Evolutionary conservation across 2,113 vertebrate genomes (phyloP).

Genomic region (Lasiurus borealis): DNA sequence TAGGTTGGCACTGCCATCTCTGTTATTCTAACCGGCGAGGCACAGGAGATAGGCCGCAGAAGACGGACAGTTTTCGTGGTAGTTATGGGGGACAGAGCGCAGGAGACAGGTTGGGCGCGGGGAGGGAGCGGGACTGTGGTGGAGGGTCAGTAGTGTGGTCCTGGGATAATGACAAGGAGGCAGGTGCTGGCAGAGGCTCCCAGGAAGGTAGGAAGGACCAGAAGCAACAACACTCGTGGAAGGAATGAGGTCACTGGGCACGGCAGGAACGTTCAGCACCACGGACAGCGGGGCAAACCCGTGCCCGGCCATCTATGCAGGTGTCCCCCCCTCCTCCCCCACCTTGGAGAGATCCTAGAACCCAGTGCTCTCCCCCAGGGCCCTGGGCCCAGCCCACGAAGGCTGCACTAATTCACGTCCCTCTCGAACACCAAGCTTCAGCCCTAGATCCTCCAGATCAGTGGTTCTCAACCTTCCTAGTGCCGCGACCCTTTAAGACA

Average conservation of each 20-base stretch:
- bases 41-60: too few relatives aligned
- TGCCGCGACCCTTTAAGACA: too few relatives aligned
- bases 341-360: constrained; percentile 31
- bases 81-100: not conserved
- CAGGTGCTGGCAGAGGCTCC: not conserved
- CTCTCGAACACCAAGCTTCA: not conserved
- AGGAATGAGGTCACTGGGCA: not conserved
- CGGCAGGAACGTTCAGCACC: constrained; percentile 77
- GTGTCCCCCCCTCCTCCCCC: rapidly evolving
- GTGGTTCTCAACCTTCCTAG: too few relatives aligned
- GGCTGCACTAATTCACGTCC: not conserved
- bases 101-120: not conserved
- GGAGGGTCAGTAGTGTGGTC: not conserved
- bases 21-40: not conserved
- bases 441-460: not conserved
- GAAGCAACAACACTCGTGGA: not conserved
- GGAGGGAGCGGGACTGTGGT: not conserved
- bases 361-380: rapidly evolving
- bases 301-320: rapidly evolving
- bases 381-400: not conserved
- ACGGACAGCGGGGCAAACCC: not conserved
- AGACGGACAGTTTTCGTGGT: not conserved
- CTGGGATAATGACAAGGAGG: not conserved
- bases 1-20: not conserved
- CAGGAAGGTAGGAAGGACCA: not conserved